Base-by-base conservation (phyloP, 2,888 invertebrate species). In the Nemurella pictetii region DNA sequence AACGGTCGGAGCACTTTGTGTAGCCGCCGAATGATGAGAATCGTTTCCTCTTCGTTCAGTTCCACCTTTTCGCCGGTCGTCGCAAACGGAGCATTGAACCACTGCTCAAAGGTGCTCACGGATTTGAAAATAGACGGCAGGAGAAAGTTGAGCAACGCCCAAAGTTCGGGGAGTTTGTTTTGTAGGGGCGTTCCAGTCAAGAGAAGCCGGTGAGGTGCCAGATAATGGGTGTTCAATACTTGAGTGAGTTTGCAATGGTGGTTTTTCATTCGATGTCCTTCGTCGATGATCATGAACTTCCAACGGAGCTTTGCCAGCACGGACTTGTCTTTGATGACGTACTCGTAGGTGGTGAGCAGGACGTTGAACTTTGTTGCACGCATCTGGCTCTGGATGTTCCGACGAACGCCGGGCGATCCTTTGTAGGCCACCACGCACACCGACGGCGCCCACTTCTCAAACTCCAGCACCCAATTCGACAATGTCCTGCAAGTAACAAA, bases 241-340 rank as follows among this genome's bases (percentile, higher is more conserved):
- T 93, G 92, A 0, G 94, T 94, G 87, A 94, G 89, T 88, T 94
- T 94, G 89, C 93, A 94, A 88, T 94, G 93, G 88, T 94, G 94
- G 89, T 94, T 94, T 90, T 94, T 94, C 93, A 94, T 94, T 28
- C 94, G 91, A 89, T 94, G 94, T 75, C 94, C 94, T 88, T 94
- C 94, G 88, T 94, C 94, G 87, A 94, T 94, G 84, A 94, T 94
- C 93, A 94, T 94, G 89, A 93, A 94, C 89, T 93, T 93, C 94
- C 94, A 94, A 26, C 92, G 91, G 72, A 93, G 89, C 92, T 94
- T 94, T 80, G 93, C 91, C 26, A 94, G 89, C 7, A 92, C 89
- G n/a, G 92, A 90, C 88, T 93, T 93, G 89, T 94, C 94, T 88
- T 93, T 93, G 87, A 94, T 93, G 86, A 94, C 92, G 89, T 94